Conservation (phyloP, 2,113 vertebrate species). For the Colistium nudipinnis region DNA sequence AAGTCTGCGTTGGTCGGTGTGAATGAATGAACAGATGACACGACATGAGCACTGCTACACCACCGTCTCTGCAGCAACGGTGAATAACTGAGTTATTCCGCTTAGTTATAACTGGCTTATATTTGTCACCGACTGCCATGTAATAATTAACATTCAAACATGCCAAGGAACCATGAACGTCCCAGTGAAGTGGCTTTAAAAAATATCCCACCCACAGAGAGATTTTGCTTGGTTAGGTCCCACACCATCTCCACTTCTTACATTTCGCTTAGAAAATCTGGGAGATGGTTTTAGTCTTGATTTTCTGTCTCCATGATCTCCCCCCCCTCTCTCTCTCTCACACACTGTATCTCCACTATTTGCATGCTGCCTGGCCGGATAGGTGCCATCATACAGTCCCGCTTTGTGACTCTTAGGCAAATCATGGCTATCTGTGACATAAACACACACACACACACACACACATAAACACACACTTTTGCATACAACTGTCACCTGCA, state of each 20-base stretch:
- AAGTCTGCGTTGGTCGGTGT: too few relatives aligned
- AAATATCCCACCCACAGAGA: neutral
- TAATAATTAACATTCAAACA: too few relatives aligned
- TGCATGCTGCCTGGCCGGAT: constrained; percentile 59
- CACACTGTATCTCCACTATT: constrained; percentile 51
- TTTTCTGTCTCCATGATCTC: constrained; percentile 34
- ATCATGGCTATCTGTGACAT: constrained; percentile 33
- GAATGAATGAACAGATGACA: too few relatives aligned
- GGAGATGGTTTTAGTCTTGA: too few relatives aligned
- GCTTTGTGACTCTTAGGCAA: constrained; percentile 70
- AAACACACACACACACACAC: constrained; percentile 52
- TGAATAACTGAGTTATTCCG: too few relatives aligned
- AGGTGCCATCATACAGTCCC: constrained; percentile 52
- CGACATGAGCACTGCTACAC: too few relatives aligned
- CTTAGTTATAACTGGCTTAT: too few relatives aligned
- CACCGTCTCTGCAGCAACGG: too few relatives aligned
- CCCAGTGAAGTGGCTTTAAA: neutral
- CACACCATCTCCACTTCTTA: constrained; percentile 17
- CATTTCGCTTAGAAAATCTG: constrained; percentile 14
- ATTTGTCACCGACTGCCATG: too few relatives aligned
- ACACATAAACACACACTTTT: constrained; percentile 42
- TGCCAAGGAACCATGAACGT: neutral
- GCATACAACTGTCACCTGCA: constrained; percentile 31
- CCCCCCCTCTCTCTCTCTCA: neutral
- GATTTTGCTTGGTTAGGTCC: neutral